Evolutionary conservation across 2,797 vertebrate genomes (phyloP).

Genomic region (Thripadectes ignobilis): DNA sequence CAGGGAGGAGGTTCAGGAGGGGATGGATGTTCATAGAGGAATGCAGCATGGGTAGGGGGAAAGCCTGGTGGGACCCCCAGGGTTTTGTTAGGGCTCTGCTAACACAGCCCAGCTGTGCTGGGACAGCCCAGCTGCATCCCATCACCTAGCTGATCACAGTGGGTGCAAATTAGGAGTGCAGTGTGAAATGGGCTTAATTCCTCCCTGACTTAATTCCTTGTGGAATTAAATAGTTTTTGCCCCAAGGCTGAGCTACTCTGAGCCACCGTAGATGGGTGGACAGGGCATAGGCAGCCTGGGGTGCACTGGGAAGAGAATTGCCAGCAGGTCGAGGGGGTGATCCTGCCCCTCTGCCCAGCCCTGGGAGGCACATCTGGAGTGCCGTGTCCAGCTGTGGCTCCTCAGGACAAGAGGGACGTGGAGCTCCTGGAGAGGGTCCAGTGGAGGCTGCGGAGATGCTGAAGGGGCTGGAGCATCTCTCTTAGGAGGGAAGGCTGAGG

Average conservation of each 20-base stretch:
- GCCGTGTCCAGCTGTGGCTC: background rate
- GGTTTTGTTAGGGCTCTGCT: background rate
- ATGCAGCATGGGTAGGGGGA: background rate
- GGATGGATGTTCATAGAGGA: background rate
- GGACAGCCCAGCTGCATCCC: background rate
- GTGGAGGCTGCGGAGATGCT: no score
- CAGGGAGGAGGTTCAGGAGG: background rate
- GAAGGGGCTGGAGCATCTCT: no score
- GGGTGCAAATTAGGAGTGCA: background rate
- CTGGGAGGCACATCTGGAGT: background rate
- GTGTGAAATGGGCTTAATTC: background rate
- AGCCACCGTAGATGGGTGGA: background rate
- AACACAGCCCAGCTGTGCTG: background rate
- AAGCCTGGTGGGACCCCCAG: background rate
- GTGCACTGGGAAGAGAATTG: background rate
- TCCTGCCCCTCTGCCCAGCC: background rate
- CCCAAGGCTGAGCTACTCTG: background rate
- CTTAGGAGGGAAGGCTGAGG: no score
- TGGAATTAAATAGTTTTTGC: background rate
- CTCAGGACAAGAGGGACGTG: background rate
- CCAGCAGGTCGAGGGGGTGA: background rate
- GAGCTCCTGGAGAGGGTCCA: no score
- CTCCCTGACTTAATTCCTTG: background rate
- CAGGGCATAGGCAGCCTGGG: accelerated
- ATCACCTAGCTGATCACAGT: background rate